A percentile compares a stretch with the other conserved stretches of the same genome.
Evolutionary conservation across 2,113 vertebrate species (phyloP).

Genomic region (Scomber scombrus): DNA sequence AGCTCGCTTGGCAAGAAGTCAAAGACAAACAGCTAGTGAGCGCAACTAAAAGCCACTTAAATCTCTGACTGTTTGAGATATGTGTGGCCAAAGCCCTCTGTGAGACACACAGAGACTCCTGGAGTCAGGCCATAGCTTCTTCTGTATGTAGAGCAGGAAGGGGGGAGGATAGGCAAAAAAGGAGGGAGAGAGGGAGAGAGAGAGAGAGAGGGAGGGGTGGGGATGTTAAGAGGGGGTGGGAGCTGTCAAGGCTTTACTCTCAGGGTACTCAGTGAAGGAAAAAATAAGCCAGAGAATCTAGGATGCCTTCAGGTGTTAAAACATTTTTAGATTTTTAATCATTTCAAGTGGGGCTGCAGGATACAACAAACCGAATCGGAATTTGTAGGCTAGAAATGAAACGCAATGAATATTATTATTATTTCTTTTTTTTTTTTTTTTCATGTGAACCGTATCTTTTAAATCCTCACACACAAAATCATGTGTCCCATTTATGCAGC

Average conservation of each 20-base stretch:
- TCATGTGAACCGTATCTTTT: conserved; percentile 37
- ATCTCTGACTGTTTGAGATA: conserved; percentile 68
- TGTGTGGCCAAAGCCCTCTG: conserved; percentile 61
- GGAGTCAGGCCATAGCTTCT: conserved; percentile 72
- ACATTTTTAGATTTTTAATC: conserved; percentile 89
- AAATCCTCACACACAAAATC: conserved; percentile 43
- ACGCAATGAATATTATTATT: conserved; percentile 70
- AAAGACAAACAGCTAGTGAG: conserved; percentile 53
- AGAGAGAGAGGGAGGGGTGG: conserved; percentile 42
- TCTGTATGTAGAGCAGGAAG: conserved; percentile 80
- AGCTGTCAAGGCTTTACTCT: conserved; percentile 84
- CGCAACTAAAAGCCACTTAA: conserved; percentile 59
- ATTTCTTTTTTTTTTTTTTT: conserved; percentile 56
- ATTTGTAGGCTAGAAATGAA: conserved; percentile 68
- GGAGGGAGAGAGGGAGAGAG: background rate
- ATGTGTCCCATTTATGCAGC: conserved; percentile 63
- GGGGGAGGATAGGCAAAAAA: conserved; percentile 23
- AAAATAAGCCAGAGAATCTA: conserved; percentile 84
- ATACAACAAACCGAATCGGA: conserved; percentile 79
- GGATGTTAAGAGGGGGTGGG: conserved; percentile 73
- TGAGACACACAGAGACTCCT: conserved; percentile 58
- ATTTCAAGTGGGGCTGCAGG: conserved; percentile 85
- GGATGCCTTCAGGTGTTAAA: conserved; percentile 87
- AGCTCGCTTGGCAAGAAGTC: conserved; percentile 58
- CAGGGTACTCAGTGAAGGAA: conserved; percentile 78